phyloP scores from a whole-genome alignment of 2,888 invertebrate genomes.

The Heliconius ethilla region DNA sequence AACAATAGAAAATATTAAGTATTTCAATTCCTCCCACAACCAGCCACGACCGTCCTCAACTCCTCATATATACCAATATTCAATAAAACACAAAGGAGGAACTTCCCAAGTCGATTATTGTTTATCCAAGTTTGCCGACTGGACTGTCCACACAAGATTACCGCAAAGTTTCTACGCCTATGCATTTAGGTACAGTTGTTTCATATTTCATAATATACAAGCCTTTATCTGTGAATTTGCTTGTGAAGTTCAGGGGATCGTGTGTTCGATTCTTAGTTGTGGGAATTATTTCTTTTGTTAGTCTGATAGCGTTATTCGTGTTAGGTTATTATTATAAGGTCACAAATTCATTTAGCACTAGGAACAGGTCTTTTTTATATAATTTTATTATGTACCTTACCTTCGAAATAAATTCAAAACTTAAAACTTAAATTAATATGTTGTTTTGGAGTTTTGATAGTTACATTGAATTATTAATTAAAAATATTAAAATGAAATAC shows the following conservation, averaged over 20 bases:
- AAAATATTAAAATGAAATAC: no score
- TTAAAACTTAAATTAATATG: no score
- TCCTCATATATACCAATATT: not conserved
- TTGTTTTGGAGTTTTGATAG: no score
- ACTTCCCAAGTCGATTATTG: slow-evolving; percentile 23
- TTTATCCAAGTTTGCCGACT: slow-evolving; percentile 22
- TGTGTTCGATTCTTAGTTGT: not conserved
- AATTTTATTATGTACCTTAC: no score
- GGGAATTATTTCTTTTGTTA: not conserved
- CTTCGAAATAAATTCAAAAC: no score
- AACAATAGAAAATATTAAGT: not conserved
- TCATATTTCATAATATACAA: slow-evolving; percentile 5
- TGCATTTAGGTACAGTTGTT: not conserved
- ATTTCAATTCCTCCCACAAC: not conserved
- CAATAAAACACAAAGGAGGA: slow-evolving; percentile 8
- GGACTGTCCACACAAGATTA: slow-evolving; percentile 24
- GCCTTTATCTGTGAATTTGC: not conserved
- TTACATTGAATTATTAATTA: no score
- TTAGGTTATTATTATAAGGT: no score
- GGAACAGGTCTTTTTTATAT: no score
- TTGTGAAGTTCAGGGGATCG: not conserved
- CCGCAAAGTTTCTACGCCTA: slow-evolving; percentile 14
- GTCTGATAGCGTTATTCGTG: no score
- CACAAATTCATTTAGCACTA: no score
- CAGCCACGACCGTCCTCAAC: not conserved